phyloP scores from a whole-genome alignment of 2,113 vertebrate species.

The Harpagus bidentatus region DNA sequence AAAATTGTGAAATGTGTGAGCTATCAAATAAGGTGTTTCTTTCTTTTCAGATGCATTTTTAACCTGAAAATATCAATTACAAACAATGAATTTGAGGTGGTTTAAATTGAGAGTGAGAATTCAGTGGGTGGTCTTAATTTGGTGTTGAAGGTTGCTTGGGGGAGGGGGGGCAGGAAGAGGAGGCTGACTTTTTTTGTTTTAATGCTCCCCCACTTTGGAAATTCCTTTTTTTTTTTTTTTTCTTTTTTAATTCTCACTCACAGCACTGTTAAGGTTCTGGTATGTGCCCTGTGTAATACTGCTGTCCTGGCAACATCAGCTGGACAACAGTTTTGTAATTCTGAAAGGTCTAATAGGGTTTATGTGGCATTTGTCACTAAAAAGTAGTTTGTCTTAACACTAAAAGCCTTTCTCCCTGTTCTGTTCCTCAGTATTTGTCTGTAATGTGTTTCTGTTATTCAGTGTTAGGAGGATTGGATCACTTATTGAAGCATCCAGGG shows the following conservation, averaged over 20 bases:
- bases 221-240: neutral
- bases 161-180: neutral
- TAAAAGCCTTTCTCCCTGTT: neutral
- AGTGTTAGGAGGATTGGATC: neutral
- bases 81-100: neutral
- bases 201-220: neutral
- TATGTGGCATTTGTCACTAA: neutral
- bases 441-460: neutral
- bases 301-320: slow-evolving; percentile 6
- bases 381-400: neutral
- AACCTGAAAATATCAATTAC: neutral
- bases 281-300: neutral
- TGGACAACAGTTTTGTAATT: slow-evolving; percentile 10
- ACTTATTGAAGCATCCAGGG: slow-evolving; percentile 6
- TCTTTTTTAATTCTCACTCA: no score
- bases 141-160: neutral
- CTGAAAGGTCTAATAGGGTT: neutral
- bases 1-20: neutral
- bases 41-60: neutral
- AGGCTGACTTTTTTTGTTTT: neutral
- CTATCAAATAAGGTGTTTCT: neutral
- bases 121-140: neutral
- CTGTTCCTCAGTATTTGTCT: neutral
- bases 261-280: neutral
- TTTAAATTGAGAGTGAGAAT: neutral